These are phyloP conservation scores for Anguilla anguilla DNA, from an alignment of 2,797 vertebrate species.

Conservation along the genomic window DNA sequence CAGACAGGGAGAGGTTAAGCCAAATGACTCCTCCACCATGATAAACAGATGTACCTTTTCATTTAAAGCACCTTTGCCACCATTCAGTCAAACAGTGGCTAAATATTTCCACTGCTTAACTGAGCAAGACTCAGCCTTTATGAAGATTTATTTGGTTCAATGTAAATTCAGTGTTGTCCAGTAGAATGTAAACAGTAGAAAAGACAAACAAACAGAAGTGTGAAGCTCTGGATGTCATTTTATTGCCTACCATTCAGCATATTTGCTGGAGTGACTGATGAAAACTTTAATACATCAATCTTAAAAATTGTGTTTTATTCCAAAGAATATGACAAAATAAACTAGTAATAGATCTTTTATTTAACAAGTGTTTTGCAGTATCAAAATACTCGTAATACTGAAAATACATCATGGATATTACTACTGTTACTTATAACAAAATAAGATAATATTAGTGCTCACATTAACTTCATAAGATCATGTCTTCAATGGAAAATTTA, in stretches of 20 bases:
- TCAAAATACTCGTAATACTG: slow-evolving; percentile 1
- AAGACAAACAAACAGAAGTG: not conserved
- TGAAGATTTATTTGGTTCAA: not conserved
- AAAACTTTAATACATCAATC: not conserved
- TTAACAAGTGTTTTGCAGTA: not conserved
- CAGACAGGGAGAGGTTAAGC: not conserved
- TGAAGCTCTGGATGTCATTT: not conserved
- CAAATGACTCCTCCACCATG: not conserved
- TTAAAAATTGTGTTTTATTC: not conserved
- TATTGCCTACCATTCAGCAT: not conserved
- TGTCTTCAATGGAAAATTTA: not conserved
- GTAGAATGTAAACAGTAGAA: not conserved
- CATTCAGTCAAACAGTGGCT: not conserved
- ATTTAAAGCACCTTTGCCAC: not conserved
- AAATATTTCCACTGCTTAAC: not conserved
- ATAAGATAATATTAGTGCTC: not conserved
- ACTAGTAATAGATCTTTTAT: not conserved
- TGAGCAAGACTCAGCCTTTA: not conserved
- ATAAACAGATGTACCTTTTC: not conserved
- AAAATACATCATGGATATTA: not conserved
- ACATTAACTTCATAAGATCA: not conserved
- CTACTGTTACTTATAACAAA: not conserved
- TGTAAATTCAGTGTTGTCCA: not conserved
- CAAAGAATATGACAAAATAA: not conserved
- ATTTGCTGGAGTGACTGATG: not conserved